These are phyloP conservation scores for Leucophora obtusa DNA, from an alignment of 2,888 invertebrate genomes.

Conservation along the genomic window DNA sequence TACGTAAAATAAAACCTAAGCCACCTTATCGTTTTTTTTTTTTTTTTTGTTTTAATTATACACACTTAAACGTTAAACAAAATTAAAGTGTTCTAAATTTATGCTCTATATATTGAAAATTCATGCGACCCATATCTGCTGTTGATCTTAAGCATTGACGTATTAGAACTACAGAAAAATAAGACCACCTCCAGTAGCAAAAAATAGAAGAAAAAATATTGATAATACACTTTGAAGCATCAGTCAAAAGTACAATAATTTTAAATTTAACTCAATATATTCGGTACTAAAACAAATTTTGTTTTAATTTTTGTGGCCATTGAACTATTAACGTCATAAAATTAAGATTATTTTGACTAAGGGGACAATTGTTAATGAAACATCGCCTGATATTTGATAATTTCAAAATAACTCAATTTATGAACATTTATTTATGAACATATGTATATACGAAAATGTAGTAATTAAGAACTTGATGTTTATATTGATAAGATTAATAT, in stretches of 20 bases:
- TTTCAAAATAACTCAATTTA: neutral
- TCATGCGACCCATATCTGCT: conserved; percentile 8
- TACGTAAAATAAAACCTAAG: neutral
- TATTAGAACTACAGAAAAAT: neutral
- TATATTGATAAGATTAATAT: neutral
- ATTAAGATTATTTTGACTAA: neutral
- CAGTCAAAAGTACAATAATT: neutral
- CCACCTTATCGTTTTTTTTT: neutral
- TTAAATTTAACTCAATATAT: neutral
- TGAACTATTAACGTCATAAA: conserved; percentile 20
- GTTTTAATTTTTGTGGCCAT: conserved; percentile 1
- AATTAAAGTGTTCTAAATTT: neutral
- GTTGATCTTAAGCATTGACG: neutral
- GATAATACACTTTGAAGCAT: neutral
- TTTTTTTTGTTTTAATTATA: neutral
- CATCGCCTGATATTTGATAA: conserved; percentile 16
- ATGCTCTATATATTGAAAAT: neutral
- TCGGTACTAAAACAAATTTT: neutral
- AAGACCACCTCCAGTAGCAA: neutral
- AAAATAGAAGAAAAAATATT: neutral
- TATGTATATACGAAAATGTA: neutral
- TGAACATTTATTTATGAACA: too few species aligned
- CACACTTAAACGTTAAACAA: neutral
- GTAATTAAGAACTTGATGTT: neutral
- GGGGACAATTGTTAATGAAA: neutral